Base-by-base conservation (phyloP, 2,888 invertebrate species). In the Cephus pygmeus region DNA sequence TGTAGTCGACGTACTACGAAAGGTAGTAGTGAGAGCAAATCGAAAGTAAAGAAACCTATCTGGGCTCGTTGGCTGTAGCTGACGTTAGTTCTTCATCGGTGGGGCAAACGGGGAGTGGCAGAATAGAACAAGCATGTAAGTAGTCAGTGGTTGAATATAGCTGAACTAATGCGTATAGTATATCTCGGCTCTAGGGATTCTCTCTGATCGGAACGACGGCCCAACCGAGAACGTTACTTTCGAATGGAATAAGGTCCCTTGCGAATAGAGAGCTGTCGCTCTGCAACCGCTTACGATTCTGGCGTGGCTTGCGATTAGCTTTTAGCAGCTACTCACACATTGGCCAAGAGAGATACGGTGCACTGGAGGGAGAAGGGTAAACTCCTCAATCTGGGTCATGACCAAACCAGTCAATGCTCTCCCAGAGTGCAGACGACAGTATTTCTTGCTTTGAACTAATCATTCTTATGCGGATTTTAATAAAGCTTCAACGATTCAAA, bases 401-500 rank as follows among this genome's bases (percentile, higher is more conserved):
- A 82, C 80, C 82, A 82, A 81, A 81, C 80, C 81, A 83, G 83
- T 83, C 83, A 82, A 83, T 80, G 82, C 82, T 83, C 56, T 56
- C 81, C 80, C 81, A 69, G 74, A 74, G 74, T 9, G 74, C 12
- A 34, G n/a, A 74, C 36, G 34, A 74, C 30, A 74, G 74, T 74
- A 36, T 35, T n/a, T 11, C 71, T 34, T 71, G 74, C 74, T 74
- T 36, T 23, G 6, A 74, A 11, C 23, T 74, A 74, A 74, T 11
- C 12, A 74, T 33, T 35, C 30, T 30, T 15, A 34, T 35, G 34
- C 74, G 71, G 31, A 71, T 71, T 71, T 33, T 31, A 34, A 15
- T 71, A 30, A 71, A 71, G 71, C 56, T 56, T 23, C 4, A 23
- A 23, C 23, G 9, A 9, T 56, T 56, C 6, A 23, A 56, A 56